Percentiles rank a stretch among this genome's conserved stretches.
These are phyloP conservation scores for Tetragonula carbonaria DNA, from an alignment of 2,888 invertebrate species.

Conservation along the genomic window DNA sequence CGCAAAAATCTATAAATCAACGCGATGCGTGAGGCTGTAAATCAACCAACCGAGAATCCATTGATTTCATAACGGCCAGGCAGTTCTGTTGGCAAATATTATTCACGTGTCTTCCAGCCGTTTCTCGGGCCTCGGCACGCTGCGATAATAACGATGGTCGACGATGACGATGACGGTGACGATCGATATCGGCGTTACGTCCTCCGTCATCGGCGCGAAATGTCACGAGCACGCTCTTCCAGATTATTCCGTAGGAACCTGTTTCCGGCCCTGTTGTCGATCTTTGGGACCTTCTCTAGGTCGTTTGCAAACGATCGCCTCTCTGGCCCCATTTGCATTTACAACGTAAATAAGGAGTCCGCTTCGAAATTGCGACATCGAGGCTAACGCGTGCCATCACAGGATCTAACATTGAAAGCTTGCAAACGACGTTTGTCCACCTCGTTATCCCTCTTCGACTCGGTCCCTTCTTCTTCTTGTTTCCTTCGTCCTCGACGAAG, in stretches of 20 bases:
- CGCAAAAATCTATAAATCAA: constrained; percentile 44
- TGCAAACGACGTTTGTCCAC: constrained; percentile 6
- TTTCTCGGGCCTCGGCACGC: constrained; percentile 10
- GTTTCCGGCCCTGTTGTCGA: constrained; percentile 6
- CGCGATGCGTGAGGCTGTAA: constrained; percentile 35
- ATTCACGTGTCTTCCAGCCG: constrained; percentile 32
- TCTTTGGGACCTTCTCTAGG: constrained; percentile 64
- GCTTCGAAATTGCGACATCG: constrained; percentile 58
- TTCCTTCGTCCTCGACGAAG: not conserved
- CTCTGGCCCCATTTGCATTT: constrained; percentile 70
- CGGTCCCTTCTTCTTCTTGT: not conserved
- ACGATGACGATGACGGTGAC: not conserved
- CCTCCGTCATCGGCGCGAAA: constrained; percentile 48
- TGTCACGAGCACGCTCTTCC: constrained; percentile 42
- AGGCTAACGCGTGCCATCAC: constrained; percentile 32
- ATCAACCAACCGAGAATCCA: constrained; percentile 43
- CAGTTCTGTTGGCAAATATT: constrained; percentile 38
- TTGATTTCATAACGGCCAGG: constrained; percentile 49
- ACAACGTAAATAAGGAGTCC: constrained; percentile 67
- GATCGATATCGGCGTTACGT: constrained; percentile 6
- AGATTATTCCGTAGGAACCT: constrained; percentile 25
- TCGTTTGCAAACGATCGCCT: constrained; percentile 42
- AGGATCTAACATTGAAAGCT: not conserved
- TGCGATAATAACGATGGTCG: not conserved
- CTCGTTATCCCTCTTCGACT: not conserved